phyloP scores from a whole-genome alignment of 2,797 vertebrate species.

The Dryobates pubescens region DNA sequence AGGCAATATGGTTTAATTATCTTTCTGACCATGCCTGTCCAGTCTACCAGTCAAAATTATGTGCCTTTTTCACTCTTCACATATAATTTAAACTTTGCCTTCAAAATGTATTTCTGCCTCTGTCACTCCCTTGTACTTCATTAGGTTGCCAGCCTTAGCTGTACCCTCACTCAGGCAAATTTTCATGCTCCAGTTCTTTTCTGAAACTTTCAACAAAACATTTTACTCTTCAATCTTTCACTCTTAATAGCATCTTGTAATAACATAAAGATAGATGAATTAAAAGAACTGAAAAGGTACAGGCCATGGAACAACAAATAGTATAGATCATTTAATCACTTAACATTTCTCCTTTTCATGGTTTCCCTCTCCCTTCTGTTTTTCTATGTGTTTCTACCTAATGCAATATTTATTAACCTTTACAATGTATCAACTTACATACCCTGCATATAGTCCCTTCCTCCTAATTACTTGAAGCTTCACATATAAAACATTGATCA shows the following conservation, averaged over 20 bases:
- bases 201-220: background rate
- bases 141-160: background rate
- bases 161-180: background rate
- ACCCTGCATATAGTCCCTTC: rapidly evolving
- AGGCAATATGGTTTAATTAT: background rate
- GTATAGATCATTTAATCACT: background rate
- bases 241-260: background rate
- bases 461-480: background rate
- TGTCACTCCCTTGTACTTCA: background rate
- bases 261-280: background rate
- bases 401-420: background rate
- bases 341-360: background rate
- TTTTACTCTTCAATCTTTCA: background rate
- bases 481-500: background rate
- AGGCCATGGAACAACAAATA: background rate
- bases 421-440: background rate
- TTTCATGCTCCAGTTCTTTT: background rate
- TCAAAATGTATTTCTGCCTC: background rate
- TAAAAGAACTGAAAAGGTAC: background rate
- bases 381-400: background rate
- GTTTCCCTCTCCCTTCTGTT: background rate
- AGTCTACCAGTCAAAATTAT: background rate
- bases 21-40: background rate
- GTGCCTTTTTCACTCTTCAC: background rate
- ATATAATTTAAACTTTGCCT: background rate